Percentiles rank a stretch among this genome's conserved stretches.
Conservation (phyloP, 2,888 invertebrate species). For the Conistra vaccinii region DNA sequence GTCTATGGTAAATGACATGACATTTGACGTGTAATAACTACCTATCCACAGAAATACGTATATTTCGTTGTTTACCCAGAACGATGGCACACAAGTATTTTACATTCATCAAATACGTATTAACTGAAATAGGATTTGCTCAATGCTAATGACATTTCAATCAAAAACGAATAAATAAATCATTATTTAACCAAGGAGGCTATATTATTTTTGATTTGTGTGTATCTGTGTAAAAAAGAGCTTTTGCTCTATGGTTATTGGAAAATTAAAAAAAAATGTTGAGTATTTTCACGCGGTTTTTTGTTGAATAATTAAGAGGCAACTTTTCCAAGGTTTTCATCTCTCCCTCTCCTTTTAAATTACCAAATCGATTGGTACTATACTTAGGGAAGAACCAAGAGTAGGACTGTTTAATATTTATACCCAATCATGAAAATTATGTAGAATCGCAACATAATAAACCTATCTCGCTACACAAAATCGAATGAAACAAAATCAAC, state of each 20-base stretch:
- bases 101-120: conserved; percentile 74
- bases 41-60: conserved; percentile 9
- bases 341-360: background rate
- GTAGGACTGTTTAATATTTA: background rate
- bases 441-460: background rate
- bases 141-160: conserved; percentile 64
- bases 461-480: background rate
- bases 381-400: background rate
- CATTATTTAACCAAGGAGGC: conserved; percentile 54
- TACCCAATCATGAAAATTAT: too few relatives aligned
- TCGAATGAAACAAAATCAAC: background rate
- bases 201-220: conserved; percentile 20
- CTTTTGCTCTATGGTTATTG: conserved; percentile 4
- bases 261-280: background rate
- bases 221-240: conserved; percentile 5
- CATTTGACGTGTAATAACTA: conserved; percentile 58
- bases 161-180: conserved; percentile 64
- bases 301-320: background rate
- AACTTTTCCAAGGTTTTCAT: background rate
- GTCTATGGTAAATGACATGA: conserved; percentile 57
- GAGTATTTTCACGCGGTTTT: background rate
- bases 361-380: background rate
- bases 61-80: conserved; percentile 52
- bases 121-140: conserved; percentile 60
- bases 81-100: conserved; percentile 33